Base-by-base conservation (phyloP, 1,140 invertebrate species). In the Geopemphigus sp. region DNA sequence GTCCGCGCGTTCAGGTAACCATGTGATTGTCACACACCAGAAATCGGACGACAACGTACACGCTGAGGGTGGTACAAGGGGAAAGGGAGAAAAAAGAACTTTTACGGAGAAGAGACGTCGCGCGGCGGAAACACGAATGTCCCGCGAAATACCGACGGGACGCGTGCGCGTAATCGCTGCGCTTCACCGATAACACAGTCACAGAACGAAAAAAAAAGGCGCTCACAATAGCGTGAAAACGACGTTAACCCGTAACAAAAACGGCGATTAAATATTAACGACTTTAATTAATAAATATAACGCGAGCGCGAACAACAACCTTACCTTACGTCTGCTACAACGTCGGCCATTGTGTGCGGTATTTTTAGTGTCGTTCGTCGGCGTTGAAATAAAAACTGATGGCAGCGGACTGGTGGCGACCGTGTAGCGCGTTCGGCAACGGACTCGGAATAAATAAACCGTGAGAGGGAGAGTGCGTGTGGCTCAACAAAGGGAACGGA, bases 311-410 rank as follows among this genome's bases (percentile, higher is more conserved):
- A 39, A 12, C 19, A 63, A 32, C 22, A 54, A 59, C 11, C 74
- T 78, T 24, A 78, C 74, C 15, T 78, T 0, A 78, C 74, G 24
- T 78, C 74, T n/a, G 45, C 57, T 78, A 78, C 74, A 78, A 78
- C 74, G 56, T 78, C 74, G 39, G 74, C 74, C 74, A 78, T 78
- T 63, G 24, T 78, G 56, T 47, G 22, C 5, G 39, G 32, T 59
- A 26, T 72, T 78, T 47, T 78, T 78, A 47, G 57, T 5, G 57
- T 54, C 17, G 3, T 72, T 24, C 1, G 66, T 50, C 22, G 22
- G 8, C 22, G 22, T n/a, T 59, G 50, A n/a, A 63, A 17, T 17
- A 29, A 26, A n/a, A n/a, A n/a, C n/a, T n/a, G n/a, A n/a, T n/a
- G n/a, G n/a, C n/a, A n/a, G 15, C 39, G 74, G 61, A 57, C 22